A percentile compares a stretch with the other conserved stretches of the same genome.
Evolutionary conservation across 2,888 invertebrate genomes (phyloP).

Genomic region (Cheiracanthium punctorium): DNA sequence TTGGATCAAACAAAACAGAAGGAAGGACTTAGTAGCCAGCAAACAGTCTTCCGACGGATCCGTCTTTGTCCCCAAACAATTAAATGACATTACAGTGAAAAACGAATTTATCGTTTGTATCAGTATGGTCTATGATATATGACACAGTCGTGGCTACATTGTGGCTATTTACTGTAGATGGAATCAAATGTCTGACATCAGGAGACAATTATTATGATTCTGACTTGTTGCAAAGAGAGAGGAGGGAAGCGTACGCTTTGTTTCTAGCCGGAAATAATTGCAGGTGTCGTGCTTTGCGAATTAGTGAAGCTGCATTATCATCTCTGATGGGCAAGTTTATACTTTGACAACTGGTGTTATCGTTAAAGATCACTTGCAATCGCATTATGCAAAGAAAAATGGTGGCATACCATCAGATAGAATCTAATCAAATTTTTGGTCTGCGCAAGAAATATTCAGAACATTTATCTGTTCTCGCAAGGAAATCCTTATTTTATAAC

Average conservation of each 20-base stretch:
- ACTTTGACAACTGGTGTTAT: no score
- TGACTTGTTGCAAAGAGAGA: background rate
- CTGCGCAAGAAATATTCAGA: no score
- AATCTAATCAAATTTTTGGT: no score
- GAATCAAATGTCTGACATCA: background rate
- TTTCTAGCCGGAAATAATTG: background rate
- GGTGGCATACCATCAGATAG: no score
- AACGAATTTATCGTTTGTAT: conserved; percentile 14
- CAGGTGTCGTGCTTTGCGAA: background rate
- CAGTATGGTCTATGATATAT: background rate
- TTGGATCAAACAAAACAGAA: conserved; percentile 12
- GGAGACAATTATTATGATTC: conserved; percentile 30
- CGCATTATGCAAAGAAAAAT: no score
- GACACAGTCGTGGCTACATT: background rate
- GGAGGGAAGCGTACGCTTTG: background rate
- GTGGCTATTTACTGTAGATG: conserved; percentile 18
- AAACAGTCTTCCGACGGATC: background rate
- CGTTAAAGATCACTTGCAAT: no score
- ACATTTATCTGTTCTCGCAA: no score
- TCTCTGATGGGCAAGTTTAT: no score
- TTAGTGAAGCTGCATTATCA: no score
- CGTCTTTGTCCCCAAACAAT: conserved; percentile 28
- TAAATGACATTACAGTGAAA: conserved; percentile 10
- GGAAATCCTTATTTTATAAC: no score
- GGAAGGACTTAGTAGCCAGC: conserved; percentile 27